A percentile compares a stretch with the other conserved stretches of the same genome.
Conservation (phyloP, 2,888 invertebrate species). For the Endotricha flammealis region DNA sequence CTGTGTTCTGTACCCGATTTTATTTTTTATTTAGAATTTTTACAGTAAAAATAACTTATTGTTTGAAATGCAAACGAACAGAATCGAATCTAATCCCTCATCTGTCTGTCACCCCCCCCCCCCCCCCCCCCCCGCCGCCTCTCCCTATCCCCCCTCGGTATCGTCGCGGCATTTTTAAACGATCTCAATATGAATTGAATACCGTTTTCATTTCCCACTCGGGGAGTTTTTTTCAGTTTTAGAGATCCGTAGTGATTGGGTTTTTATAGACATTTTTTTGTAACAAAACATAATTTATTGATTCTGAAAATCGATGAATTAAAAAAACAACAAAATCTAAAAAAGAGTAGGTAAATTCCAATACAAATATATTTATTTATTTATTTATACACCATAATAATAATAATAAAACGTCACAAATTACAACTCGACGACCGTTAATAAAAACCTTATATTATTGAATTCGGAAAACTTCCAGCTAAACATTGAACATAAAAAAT, state of each 20-base stretch:
- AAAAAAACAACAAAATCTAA: no score
- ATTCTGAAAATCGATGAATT: no score
- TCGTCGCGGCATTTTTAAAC: conserved; percentile 34
- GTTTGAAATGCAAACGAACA: conserved; percentile 23
- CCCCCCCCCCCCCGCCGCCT: conserved; percentile 18
- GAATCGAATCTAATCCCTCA: conserved; percentile 51
- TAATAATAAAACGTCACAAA: no score
- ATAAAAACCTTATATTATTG: neutral
- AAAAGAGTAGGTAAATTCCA: no score
- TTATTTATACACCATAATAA: no score
- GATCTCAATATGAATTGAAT: conserved; percentile 44
- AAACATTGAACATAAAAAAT: no score
- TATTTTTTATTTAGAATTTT: no score
- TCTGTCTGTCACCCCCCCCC: conserved; percentile 19
- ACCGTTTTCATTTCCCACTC: conserved; percentile 48
- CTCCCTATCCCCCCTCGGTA: no score
- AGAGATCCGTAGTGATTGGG: conserved; percentile 31
- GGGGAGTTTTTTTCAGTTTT: conserved; percentile 32
- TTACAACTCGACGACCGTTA: neutral
- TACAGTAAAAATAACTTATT: neutral
- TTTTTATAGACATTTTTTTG: neutral
- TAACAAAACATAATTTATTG: no score
- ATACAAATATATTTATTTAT: no score
- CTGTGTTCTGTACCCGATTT: no score
- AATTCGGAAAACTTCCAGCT: no score